These are phyloP conservation scores for Stenoptilia bipunctidactyla DNA, from an alignment of 2,888 invertebrate genomes.

Conservation along the genomic window DNA sequence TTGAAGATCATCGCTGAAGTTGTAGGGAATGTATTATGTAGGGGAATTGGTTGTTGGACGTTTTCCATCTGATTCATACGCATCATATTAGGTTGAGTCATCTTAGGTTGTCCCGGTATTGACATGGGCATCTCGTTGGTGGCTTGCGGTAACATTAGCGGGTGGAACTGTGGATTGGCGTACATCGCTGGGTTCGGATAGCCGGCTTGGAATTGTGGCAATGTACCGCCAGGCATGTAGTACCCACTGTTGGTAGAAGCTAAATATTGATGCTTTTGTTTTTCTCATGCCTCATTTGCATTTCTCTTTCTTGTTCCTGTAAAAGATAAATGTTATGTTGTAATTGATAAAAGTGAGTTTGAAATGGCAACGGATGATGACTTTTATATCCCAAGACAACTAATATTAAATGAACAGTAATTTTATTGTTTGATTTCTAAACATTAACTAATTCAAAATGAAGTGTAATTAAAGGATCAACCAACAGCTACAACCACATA, in stretches of 20 bases:
- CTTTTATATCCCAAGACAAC: no score
- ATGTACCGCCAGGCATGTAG: conserved; percentile 56
- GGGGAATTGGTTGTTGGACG: conserved; percentile 34
- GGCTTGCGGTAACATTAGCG: conserved; percentile 52
- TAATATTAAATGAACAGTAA: no score
- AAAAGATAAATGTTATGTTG: no score
- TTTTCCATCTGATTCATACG: conserved; percentile 41
- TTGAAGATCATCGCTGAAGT: conserved; percentile 28
- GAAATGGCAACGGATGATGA: no score
- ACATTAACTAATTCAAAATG: no score
- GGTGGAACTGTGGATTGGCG: conserved; percentile 57
- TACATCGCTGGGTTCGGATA: conserved; percentile 64
- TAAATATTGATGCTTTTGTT: conserved; percentile 90
- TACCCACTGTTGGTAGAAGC: conserved; percentile 71
- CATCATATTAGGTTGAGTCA: conserved; percentile 45
- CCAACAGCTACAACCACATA: no score
- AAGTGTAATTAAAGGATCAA: no score
- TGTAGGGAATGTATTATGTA: conserved; percentile 32
- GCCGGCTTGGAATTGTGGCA: conserved; percentile 66
- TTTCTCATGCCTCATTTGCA: conserved; percentile 96
- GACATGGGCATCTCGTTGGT: conserved; percentile 21
- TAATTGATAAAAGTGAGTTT: no score
- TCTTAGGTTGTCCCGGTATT: conserved; percentile 29
- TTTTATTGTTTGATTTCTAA: no score
- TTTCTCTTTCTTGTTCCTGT: conserved; percentile 91